Evolutionary conservation across 2,113 vertebrate genomes (phyloP).

Genomic region (Uria lomvia): DNA sequence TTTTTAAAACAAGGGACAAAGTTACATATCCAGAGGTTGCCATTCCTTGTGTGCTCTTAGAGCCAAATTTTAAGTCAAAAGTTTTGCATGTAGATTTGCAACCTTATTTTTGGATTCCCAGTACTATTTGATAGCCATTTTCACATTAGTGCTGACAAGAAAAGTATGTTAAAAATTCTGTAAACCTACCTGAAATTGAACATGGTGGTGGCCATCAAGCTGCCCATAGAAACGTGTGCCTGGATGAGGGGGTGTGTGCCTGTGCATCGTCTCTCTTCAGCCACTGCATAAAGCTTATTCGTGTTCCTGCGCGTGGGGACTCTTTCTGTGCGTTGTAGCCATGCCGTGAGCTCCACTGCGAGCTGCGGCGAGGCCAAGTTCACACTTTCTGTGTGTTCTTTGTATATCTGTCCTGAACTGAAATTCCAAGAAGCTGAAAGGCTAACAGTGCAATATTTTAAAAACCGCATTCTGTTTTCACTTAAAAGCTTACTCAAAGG

Average conservation of each 20-base stretch:
- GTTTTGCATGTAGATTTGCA: not conserved
- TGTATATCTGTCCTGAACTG: not conserved
- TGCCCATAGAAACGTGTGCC: not conserved
- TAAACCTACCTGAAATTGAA: not conserved
- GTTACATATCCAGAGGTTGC: not conserved
- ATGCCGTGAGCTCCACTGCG: not conserved
- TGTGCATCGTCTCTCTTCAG: not conserved
- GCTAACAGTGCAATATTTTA: not conserved
- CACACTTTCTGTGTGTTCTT: not conserved
- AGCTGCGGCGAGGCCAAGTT: not conserved
- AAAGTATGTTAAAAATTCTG: not conserved
- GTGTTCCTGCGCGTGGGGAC: not conserved
- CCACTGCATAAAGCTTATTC: not conserved
- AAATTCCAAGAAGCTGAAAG: not conserved
- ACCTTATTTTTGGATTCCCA: not conserved
- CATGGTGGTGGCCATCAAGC: not conserved
- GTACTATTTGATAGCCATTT: not conserved
- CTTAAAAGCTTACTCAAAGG: not conserved
- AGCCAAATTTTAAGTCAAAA: not conserved
- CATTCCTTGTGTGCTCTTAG: not conserved
- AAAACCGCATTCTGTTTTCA: not conserved
- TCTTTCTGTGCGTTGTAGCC: not conserved
- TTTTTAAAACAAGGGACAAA: not conserved
- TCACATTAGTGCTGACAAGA: not conserved
- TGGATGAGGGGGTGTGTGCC: not conserved